Percentiles rank a stretch among this genome's conserved stretches.
Evolutionary conservation across 2,888 invertebrate genomes (phyloP).

Genomic region (Nineta flava): DNA sequence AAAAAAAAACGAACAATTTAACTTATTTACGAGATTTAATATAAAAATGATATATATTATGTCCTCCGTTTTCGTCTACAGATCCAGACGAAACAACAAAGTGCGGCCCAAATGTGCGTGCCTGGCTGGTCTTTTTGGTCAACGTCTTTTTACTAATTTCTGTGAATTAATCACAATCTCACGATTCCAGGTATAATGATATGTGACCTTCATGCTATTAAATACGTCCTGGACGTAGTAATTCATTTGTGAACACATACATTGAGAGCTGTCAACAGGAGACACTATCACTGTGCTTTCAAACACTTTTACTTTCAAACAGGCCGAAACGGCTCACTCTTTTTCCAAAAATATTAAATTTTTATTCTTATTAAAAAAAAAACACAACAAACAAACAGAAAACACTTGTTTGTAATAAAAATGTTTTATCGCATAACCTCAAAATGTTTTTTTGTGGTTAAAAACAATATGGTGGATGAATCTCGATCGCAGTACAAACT

Average conservation of each 20-base stretch:
- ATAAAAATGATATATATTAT: too few relatives aligned
- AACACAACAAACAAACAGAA: neutral
- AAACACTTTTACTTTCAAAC: constrained; percentile 1
- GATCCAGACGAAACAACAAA: too few relatives aligned
- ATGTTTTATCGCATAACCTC: neutral
- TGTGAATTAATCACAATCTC: constrained; percentile 87
- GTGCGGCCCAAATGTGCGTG: too few relatives aligned
- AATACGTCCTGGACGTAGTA: constrained; percentile 18
- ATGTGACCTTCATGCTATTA: constrained; percentile 55
- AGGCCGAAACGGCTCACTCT: too few relatives aligned
- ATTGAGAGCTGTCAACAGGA: constrained; percentile 12
- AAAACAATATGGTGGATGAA: neutral
- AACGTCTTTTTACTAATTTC: constrained; percentile 86
- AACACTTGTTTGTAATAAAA: too few relatives aligned
- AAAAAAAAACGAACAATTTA: too few relatives aligned
- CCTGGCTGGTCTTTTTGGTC: too few relatives aligned
- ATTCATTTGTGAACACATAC: constrained; percentile 24
- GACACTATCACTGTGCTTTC: constrained; percentile 7
- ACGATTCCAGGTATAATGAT: constrained; percentile 83
- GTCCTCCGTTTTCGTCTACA: too few relatives aligned
- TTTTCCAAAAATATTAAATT: too few relatives aligned
- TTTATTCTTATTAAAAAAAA: neutral
- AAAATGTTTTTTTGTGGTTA: too few relatives aligned
- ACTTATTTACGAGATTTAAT: too few relatives aligned
- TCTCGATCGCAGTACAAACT: too few relatives aligned